phyloP scores from a whole-genome alignment of 2,797 vertebrate genomes.

The Salmo trutta region DNA sequence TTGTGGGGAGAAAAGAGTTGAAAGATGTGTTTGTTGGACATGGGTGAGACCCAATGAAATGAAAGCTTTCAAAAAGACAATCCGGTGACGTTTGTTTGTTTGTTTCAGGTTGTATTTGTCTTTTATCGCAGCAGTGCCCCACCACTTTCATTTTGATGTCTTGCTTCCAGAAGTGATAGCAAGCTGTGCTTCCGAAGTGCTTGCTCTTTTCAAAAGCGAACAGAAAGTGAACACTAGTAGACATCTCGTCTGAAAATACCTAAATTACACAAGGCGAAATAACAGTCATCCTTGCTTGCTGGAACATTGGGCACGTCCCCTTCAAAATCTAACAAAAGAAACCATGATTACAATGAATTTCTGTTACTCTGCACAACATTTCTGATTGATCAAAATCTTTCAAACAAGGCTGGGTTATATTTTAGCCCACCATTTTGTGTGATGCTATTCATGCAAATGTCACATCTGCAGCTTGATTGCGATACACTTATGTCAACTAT shows the following conservation, averaged over 20 bases:
- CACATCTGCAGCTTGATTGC: neutral
- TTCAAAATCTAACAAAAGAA: neutral
- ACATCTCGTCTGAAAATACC: neutral
- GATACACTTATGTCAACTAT: neutral
- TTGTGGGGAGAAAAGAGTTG: neutral
- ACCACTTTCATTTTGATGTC: slow-evolving; percentile 27
- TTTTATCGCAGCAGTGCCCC: slow-evolving; percentile 15
- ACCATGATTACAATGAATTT: neutral
- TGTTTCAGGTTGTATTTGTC: slow-evolving; percentile 6
- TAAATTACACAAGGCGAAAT: neutral
- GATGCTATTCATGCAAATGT: neutral
- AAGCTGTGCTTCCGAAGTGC: neutral
- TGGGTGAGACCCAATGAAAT: slow-evolving; percentile 1
- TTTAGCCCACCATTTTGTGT: neutral
- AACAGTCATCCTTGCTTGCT: neutral
- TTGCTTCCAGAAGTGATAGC: slow-evolving; percentile 17
- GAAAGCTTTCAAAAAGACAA: slow-evolving; percentile 6
- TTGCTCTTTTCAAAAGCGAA: neutral
- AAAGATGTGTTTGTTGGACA: neutral
- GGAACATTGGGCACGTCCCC: neutral
- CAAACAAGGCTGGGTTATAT: neutral
- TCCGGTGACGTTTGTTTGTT: slow-evolving; percentile 17
- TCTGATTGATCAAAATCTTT: neutral
- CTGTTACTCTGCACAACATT: neutral
- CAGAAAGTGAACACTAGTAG: neutral